These are phyloP conservation scores for Oryzias sinensis DNA, from an alignment of 2,797 vertebrate genomes.

Conservation along the genomic window DNA sequence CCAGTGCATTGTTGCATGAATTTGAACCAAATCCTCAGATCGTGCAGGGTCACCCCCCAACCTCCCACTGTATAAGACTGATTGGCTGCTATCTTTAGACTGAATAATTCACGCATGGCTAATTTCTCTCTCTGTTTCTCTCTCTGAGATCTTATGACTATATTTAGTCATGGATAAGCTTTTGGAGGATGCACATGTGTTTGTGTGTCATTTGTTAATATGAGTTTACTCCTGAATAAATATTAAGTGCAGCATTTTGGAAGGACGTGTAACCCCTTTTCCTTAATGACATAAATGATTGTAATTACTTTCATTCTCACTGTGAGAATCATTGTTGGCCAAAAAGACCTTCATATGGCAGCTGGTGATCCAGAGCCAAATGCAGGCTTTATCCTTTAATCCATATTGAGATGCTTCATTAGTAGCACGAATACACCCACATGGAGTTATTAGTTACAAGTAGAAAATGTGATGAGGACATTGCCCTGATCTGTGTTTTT, in stretches of 20 bases:
- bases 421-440: slow-evolving; percentile 44
- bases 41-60: slow-evolving; percentile 34
- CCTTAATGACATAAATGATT: slow-evolving; percentile 47
- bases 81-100: slow-evolving; percentile 79
- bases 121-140: slow-evolving; percentile 57
- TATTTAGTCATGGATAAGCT: slow-evolving; percentile 61
- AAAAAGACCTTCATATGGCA: slow-evolving; percentile 49
- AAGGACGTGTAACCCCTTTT: slow-evolving; percentile 49
- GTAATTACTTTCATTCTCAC: slow-evolving; percentile 51
- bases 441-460: slow-evolving; percentile 48
- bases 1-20: slow-evolving; percentile 57
- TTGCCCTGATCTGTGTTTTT: background rate
- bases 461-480: slow-evolving; percentile 41
- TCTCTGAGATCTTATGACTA: slow-evolving; percentile 54
- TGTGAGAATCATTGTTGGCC: slow-evolving; percentile 48
- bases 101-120: slow-evolving; percentile 77
- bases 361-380: slow-evolving; percentile 52
- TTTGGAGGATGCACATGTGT: slow-evolving; percentile 47
- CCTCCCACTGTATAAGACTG: slow-evolving; percentile 27
- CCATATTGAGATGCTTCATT: slow-evolving; percentile 54
- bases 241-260: slow-evolving; percentile 31
- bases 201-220: slow-evolving; percentile 42
- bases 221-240: slow-evolving; percentile 31
- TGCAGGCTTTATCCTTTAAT: slow-evolving; percentile 56
- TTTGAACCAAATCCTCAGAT: slow-evolving; percentile 62